Conservation (phyloP, 2,888 invertebrate species). For the Silvanus unidentatus region DNA sequence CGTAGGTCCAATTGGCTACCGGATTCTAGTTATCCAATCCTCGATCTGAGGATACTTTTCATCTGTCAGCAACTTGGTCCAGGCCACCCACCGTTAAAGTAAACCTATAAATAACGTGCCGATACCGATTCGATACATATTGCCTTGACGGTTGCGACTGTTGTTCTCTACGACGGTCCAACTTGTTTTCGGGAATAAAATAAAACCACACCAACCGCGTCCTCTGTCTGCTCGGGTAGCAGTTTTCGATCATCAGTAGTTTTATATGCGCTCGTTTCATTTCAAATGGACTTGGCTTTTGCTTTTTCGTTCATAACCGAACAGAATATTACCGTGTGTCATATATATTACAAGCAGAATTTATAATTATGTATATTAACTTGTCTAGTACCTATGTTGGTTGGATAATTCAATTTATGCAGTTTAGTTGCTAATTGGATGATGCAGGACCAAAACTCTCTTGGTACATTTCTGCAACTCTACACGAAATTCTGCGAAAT, state of each 20-base stretch:
- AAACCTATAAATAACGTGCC: conserved; percentile 44
- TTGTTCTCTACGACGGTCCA: conserved; percentile 23
- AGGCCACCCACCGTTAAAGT: conserved; percentile 45
- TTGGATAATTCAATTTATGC: too few relatives aligned
- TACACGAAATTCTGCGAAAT: conserved; percentile 18
- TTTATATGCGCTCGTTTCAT: too few relatives aligned
- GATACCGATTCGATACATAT: conserved; percentile 38
- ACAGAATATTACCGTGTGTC: too few relatives aligned
- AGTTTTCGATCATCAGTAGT: not conserved
- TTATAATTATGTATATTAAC: too few relatives aligned
- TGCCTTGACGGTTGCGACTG: conserved; percentile 11
- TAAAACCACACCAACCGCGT: conserved; percentile 27
- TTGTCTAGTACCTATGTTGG: too few relatives aligned
- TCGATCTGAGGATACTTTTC: conserved; percentile 48
- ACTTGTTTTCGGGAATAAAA: conserved; percentile 39
- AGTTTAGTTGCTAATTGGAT: conserved; percentile 34
- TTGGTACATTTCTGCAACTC: conserved; percentile 21
- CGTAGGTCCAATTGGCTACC: conserved; percentile 47
- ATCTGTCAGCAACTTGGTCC: conserved; percentile 44
- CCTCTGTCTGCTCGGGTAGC: not conserved
- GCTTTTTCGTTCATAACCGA: too few relatives aligned
- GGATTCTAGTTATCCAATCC: conserved; percentile 48
- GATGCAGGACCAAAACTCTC: too few relatives aligned
- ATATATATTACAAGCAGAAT: too few relatives aligned
- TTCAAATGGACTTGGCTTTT: too few relatives aligned